phyloP scores from a whole-genome alignment of 2,797 vertebrate species.

The Poecilia picta region DNA sequence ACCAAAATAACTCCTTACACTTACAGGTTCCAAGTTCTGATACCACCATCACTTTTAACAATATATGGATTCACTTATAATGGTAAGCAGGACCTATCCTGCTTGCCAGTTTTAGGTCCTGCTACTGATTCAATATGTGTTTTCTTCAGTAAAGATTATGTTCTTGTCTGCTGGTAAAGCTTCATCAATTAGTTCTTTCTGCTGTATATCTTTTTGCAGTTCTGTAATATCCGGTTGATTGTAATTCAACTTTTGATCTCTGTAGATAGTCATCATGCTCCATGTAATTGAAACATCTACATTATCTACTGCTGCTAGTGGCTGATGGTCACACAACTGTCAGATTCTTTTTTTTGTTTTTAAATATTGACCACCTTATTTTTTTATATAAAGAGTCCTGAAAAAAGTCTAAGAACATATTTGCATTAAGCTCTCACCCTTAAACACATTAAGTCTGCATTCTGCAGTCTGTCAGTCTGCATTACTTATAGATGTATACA shows the following conservation, averaged over 20 bases:
- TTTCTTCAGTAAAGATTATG: not conserved
- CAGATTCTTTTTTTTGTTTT: not conserved
- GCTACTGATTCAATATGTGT: not conserved
- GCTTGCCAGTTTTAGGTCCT: not conserved
- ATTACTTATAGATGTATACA: not conserved
- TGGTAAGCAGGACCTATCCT: no score
- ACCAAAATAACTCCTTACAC: no score
- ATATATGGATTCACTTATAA: not conserved
- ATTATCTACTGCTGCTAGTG: not conserved
- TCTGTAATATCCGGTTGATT: not conserved
- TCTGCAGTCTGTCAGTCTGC: not conserved
- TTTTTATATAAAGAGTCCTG: not conserved
- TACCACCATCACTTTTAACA: not conserved
- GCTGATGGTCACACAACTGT: not conserved
- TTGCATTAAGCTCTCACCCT: not conserved
- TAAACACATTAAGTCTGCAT: not conserved
- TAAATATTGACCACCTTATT: not conserved
- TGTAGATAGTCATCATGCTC: not conserved
- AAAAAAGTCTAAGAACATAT: not conserved
- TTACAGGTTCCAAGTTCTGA: not conserved
- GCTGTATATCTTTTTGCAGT: not conserved
- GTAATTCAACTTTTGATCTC: not conserved
- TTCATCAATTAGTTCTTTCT: not conserved
- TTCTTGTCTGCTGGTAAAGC: not conserved
- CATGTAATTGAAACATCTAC: not conserved